These are phyloP conservation scores for Dermatophagoides farinae DNA, from an alignment of 1,140 invertebrate species.

Conservation along the genomic window DNA sequence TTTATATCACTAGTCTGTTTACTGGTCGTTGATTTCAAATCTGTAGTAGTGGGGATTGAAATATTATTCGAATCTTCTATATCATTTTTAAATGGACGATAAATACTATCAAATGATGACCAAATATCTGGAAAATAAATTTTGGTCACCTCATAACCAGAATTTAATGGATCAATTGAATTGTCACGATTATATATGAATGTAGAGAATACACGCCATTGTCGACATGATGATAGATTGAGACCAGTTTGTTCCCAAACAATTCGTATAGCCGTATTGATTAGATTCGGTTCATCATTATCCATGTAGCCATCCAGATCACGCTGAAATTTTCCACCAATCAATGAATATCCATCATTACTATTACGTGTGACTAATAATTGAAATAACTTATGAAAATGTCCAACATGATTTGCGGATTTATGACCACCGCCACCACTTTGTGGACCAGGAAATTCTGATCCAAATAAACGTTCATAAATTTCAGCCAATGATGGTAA, in stretches of 20 bases:
- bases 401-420: constrained; percentile 4
- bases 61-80: neutral
- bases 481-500: constrained; percentile 10
- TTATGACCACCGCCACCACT: neutral
- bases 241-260: constrained; percentile 13
- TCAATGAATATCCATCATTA: constrained; percentile 13
- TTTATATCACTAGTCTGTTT: no score
- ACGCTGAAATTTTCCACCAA: constrained; percentile 13
- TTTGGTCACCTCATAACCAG: constrained; percentile 11
- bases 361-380: constrained; percentile 8
- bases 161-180: neutral
- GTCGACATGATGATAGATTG: constrained; percentile 7
- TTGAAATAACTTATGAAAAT: constrained; percentile 12
- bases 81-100: neutral
- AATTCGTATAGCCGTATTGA: constrained; percentile 8
- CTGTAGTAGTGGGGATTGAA: no score
- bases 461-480: constrained; percentile 11
- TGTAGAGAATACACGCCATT: constrained; percentile 11
- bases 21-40: no score
- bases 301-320: constrained; percentile 11
- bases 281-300: constrained; percentile 9
- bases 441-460: constrained; percentile 1
- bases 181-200: constrained; percentile 15
- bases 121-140: constrained; percentile 14
- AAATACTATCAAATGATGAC: constrained; percentile 5